These are phyloP conservation scores for Eulimnadia texana DNA, from an alignment of 1,140 invertebrate species.

Conservation along the genomic window DNA sequence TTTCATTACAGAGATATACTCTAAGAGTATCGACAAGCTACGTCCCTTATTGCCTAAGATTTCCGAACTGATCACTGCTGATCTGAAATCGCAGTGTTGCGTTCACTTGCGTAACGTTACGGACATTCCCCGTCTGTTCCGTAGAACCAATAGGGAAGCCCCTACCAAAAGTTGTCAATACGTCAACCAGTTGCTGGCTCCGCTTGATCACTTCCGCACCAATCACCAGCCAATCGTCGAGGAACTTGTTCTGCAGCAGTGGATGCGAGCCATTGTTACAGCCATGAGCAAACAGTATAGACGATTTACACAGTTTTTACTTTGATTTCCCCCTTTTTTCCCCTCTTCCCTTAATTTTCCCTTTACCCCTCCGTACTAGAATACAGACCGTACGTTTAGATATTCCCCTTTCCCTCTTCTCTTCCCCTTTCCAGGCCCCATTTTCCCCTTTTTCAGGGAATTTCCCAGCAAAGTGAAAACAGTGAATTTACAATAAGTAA, in stretches of 20 bases:
- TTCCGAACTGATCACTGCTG: conserved; percentile 16
- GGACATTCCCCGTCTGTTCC: conserved; percentile 80
- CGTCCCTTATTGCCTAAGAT: conserved; percentile 24
- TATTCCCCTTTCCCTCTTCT: too few relatives aligned
- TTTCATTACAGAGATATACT: conserved; percentile 28
- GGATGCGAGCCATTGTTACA: background rate
- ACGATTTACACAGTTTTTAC: too few relatives aligned
- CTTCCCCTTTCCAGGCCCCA: too few relatives aligned
- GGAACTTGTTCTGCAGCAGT: background rate
- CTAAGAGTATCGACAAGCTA: conserved; percentile 31
- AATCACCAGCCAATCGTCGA: conserved; percentile 20
- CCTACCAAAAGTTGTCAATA: conserved; percentile 64
- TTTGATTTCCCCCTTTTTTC: too few relatives aligned
- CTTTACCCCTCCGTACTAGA: too few relatives aligned
- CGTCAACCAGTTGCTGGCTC: conserved; percentile 48
- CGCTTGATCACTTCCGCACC: conserved; percentile 41
- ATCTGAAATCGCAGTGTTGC: conserved; percentile 21
- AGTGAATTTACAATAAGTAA: too few relatives aligned
- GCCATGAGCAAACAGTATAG: conserved; percentile 4
- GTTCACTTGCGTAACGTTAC: conserved; percentile 43
- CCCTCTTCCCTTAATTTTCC: too few relatives aligned
- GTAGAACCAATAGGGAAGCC: conserved; percentile 77
- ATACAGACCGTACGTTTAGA: too few relatives aligned
- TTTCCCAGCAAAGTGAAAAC: too few relatives aligned
- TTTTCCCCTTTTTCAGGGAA: too few relatives aligned